These are phyloP conservation scores for Mesorhabditis spiculigera DNA, from an alignment of 2,888 invertebrate species.

Conservation along the genomic window DNA sequence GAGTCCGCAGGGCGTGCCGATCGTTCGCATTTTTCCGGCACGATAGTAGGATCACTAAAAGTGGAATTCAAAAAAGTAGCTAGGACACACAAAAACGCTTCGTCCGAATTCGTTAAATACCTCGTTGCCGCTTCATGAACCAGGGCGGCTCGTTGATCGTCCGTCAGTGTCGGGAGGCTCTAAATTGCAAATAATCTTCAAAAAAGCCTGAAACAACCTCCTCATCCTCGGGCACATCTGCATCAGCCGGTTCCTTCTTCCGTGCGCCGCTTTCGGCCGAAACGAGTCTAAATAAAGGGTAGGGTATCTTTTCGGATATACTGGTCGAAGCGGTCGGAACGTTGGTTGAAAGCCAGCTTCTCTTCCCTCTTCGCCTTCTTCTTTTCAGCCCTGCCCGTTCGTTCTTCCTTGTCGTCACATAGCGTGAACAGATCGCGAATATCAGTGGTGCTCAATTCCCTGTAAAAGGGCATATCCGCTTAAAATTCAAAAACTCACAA, in stretches of 20 bases:
- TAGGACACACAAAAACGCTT: background rate
- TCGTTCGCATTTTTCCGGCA: background rate
- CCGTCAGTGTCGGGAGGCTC: background rate
- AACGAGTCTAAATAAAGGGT: background rate
- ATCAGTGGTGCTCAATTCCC: constrained; percentile 77
- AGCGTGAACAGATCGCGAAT: constrained; percentile 82
- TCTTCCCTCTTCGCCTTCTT: constrained; percentile 14
- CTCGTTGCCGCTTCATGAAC: background rate
- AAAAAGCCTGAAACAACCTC: background rate
- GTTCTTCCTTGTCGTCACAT: constrained; percentile 64
- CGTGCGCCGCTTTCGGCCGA: background rate
- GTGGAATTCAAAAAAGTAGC: no score
- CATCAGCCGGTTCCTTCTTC: background rate
- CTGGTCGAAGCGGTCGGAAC: no score
- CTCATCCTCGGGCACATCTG: background rate
- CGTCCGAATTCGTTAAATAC: background rate
- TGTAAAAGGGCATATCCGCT: constrained; percentile 10
- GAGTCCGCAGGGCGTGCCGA: background rate
- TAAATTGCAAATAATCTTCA: background rate
- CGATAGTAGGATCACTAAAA: background rate
- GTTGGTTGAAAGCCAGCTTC: constrained; percentile 6
- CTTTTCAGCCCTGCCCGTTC: constrained; percentile 11
- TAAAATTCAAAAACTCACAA: constrained; percentile 15
- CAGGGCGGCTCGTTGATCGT: background rate
- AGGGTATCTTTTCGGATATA: no score